Evolutionary conservation across 23 tunicate genomes (phyloP).

Genomic region (Corella eumyota): DNA sequence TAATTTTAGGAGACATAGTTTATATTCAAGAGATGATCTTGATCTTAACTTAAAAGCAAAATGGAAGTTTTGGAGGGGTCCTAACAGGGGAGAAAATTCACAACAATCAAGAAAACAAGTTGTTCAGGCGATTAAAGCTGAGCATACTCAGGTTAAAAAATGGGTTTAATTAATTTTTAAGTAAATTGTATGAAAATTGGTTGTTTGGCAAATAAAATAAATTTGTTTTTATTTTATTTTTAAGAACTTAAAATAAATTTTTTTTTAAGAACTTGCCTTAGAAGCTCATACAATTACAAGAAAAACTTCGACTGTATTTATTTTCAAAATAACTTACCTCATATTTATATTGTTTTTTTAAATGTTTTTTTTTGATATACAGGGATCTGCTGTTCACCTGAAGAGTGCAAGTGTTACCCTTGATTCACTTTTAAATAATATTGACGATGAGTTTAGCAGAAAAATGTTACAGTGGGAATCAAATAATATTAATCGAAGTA

Average conservation of each 20-base stretch:
- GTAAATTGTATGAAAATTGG: background rate
- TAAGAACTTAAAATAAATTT: too few species aligned
- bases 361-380: background rate
- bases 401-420: constrained; percentile 36
- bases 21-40: constrained; percentile 31
- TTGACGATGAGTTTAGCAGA: constrained; percentile 19
- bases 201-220: background rate
- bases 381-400: constrained; percentile 42
- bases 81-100: background rate
- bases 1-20: constrained; percentile 8
- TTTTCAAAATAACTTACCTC: background rate
- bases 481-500: constrained; percentile 12
- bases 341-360: background rate
- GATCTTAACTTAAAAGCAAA: constrained; percentile 13
- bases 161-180: background rate
- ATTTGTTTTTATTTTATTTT: background rate
- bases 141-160: constrained; percentile 18
- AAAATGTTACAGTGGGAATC: constrained; percentile 29
- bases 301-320: background rate
- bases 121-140: constrained; percentile 25
- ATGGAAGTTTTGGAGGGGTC: constrained; percentile 45
- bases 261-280: too few species aligned
- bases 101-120: constrained; percentile 12
- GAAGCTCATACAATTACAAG: background rate
- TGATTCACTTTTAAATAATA: constrained; percentile 31